Evolutionary conservation across 1,140 invertebrate species (phyloP), one percentile per base, ranked within the genome.

Genomic region (Lithobius niger): DNA sequence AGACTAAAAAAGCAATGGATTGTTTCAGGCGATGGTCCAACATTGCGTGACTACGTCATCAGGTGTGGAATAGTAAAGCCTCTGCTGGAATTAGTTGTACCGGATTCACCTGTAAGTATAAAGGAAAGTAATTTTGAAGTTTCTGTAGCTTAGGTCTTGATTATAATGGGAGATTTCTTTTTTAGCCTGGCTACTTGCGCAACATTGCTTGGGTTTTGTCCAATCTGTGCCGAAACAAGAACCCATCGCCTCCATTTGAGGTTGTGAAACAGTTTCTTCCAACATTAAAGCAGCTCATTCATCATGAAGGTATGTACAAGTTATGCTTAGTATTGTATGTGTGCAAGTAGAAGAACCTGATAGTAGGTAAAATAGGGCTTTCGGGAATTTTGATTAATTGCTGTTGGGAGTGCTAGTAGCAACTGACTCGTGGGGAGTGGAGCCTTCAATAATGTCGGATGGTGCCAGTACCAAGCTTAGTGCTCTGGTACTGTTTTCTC

Each of bases 191-290:
- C 6, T 74, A 78, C 60, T 63, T 80, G 45, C 67, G 79, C 0
- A 82, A 85, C 63, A 82, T 88, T 26, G 84, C 88, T 0, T 97
- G 92, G 92, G 82, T 90, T 21, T 77, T 95, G 53, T 93, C 90
- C 21, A 96, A 96, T 74, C 74, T 96, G 27, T 93, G 88, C 66
- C 81, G 92, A 44, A 88, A 88, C 66, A 95, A 96, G 69, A 90
- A 90, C 69, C 90, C 90, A 1, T 75, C 84, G 3, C 86, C 88
- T 45, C 75, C 82, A 40, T 84, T 88, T 58, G 78, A 85, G 3
- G 73, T 79, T 16, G 82, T 96, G 0, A 76, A 81, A 63, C 76
- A 81, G n/a, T 82, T 89, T 52, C 69, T 99, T 21, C 88, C 89
- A 0, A 79, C 82, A 18, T 73, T 99, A 0, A 79, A 82, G 25